Evolutionary conservation across 2,888 invertebrate genomes (phyloP), one percentile per base, ranked within the genome.

Genomic region (Chironomus riparius): DNA sequence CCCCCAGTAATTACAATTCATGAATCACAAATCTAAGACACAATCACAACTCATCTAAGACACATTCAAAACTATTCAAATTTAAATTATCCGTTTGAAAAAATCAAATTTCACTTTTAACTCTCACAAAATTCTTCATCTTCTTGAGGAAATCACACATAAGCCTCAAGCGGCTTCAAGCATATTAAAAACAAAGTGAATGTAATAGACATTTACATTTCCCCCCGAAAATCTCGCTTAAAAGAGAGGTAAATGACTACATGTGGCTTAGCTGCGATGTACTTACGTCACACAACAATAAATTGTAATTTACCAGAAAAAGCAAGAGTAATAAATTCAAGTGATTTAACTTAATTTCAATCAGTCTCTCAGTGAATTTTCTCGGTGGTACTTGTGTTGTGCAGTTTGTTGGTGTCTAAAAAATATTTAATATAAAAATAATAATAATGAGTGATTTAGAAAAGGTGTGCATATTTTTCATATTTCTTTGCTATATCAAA

Each of bases 251-350:
- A 56, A 56, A 15, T 56, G 65, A 65, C 65, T 22, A 21, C 65
- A 65, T 65, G 65, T 65, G 65, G 24, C 65, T 21, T 21, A 21
- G 24, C 21, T 21, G 3, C 18, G 62, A n/a, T 48, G 48, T 48
- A 21, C 62, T 62, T 65, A 65, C 65, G 65, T 65, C 65, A 65
- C 65, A 65, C 24, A 56, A 56, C 56, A 56, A 56, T 65, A 24
- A 65, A 65, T 22, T 65, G 65, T 21, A 21, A 21, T 24, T 65
- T 21, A 21, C 65, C 65, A 24, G 13, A 65, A 65, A 21, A 65
- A 65, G 24, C 21, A 22, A 65, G 65, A 65, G 21, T 22, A 65
- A 65, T 65, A 65, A 65, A 65, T 65, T 65, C 65, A 65, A 65
- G 65, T 65, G 65, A 22, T 65, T 65, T 65, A 65, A 65, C 65